Base-by-base conservation (phyloP, 2,888 invertebrate species). In the Pycnomerus fuliginosus region DNA sequence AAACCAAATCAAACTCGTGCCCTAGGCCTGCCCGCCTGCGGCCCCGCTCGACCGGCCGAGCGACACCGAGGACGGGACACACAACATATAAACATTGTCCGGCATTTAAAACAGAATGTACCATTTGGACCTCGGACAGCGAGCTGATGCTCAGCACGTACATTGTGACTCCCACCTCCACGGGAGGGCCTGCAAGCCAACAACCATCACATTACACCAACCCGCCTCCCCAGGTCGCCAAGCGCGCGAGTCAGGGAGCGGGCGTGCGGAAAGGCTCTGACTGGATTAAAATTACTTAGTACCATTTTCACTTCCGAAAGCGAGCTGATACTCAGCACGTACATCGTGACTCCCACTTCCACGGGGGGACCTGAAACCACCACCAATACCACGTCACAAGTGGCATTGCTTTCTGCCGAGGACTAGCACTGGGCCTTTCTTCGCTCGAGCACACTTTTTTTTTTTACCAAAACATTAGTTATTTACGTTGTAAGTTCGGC, bases 231-330 rank as follows among this genome's bases (percentile, higher is more conserved):
- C 67, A 69, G 68, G 66, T 67, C 69, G 68, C 68, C 69, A 67
- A 67, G 65, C 65, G 64, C 69, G 65, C 60, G 64, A 66, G 66
- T 65, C 48, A 64, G 62, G 65, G 62, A 63, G 61, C 62, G 65
- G 62, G 61, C 64, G 61, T 65, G 65, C 65, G 62, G 60, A 48
- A 40, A 47, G 47, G 47, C 50, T 44, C 47, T 41, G 43, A 32
- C 46, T 43, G 39, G 34, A 41, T 35, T 20, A 39, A 27, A 40
- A 8, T 31, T 25, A 33, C 14, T 50, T 52, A 43, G 65, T 88
- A 94, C 94, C 94, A 94, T 95, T 84, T 92, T 87, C 78, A 94
- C 94, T 86, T 95, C 95, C 78, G 93, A 94, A 79, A 95, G 90
- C 77, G 93, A 92, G 82, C 92, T 91, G 85, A 95, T 95, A 81